These are phyloP conservation scores for Odobenus rosmarus DNA, from an alignment of 2,113 vertebrate species.

Conservation along the genomic window DNA sequence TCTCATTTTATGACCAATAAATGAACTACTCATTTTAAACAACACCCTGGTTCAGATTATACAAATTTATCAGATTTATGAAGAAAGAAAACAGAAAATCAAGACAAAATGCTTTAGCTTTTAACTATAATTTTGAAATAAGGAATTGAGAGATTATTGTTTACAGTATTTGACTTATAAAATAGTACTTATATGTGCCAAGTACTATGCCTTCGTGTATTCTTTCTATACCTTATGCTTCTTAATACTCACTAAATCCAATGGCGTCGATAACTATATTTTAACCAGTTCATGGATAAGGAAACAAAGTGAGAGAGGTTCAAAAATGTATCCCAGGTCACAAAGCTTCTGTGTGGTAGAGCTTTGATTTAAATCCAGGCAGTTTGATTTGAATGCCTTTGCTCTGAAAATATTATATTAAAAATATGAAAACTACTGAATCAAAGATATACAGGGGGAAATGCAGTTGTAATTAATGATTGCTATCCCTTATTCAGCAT, in stretches of 20 bases:
- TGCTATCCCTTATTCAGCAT: conserved; percentile 8
- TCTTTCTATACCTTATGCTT: background rate
- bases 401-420: background rate
- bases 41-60: background rate
- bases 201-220: background rate
- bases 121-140: conserved; percentile 23
- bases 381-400: background rate
- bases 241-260: background rate
- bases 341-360: background rate
- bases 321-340: background rate
- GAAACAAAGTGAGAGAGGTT: background rate
- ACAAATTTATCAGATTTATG: background rate
- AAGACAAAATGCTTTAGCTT: background rate
- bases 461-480: background rate
- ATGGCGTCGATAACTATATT: background rate
- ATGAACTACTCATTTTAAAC: background rate
- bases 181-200: background rate
- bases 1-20: conserved; percentile 8
- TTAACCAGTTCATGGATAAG: background rate
- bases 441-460: background rate
- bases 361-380: background rate
- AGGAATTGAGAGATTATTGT: background rate
- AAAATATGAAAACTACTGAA: conserved; percentile 22
- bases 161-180: background rate
- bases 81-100: background rate